Base-by-base conservation (phyloP, 2,113 vertebrate species). In the Tachuris rubrigastra region DNA sequence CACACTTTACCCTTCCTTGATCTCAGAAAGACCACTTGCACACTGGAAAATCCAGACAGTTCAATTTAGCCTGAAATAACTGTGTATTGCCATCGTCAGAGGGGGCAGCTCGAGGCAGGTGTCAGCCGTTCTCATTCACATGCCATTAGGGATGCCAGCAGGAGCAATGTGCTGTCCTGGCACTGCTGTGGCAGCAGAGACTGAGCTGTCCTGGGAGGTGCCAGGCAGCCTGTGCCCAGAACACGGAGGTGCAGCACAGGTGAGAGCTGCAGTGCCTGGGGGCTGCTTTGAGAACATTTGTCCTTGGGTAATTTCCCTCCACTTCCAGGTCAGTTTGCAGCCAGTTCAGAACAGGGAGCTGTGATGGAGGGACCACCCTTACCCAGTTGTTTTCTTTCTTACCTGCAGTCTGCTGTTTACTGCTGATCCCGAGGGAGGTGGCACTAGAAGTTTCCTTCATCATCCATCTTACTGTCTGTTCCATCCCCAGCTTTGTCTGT, bases 81-180 rank as follows among this genome's bases (percentile, higher is more conserved):
- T 8, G 1, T 3, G 1, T 28, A 7, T 12, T 55, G 37, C 30
- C 33, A 7, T 27, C 31, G 5, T 14, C 33, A 23, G 52, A 8
- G 2, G 17, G 71, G 62, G 53, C 67, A 85, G 75, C 85, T 25
- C 18, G n/a, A 66, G 52, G n/a, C 24, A 49, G 25, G 19, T 2
- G 2, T 21, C 6, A 14, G 60, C 44, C 59, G 2, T 39, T 35
- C 11, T 18, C 60, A 21, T 31, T 6, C 18, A 5, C 4, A 0
- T 5, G 39, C 24, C 24, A 0, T 1, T 19, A 27, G 16, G 12
- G 2, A 11, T 10, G 22, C 30, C 37, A 33, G 46, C 46, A 31
- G 33, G 62, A 67, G 14, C 33, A 15, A 10, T 12, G 49, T 4
- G 4, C 37, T 22, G 13, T 12, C 23, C 8, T 5, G 42, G 35